Percentiles rank a stretch among this genome's conserved stretches.
Evolutionary conservation across 2,113 vertebrate genomes (phyloP).

Genomic region (Nibea coibor): DNA sequence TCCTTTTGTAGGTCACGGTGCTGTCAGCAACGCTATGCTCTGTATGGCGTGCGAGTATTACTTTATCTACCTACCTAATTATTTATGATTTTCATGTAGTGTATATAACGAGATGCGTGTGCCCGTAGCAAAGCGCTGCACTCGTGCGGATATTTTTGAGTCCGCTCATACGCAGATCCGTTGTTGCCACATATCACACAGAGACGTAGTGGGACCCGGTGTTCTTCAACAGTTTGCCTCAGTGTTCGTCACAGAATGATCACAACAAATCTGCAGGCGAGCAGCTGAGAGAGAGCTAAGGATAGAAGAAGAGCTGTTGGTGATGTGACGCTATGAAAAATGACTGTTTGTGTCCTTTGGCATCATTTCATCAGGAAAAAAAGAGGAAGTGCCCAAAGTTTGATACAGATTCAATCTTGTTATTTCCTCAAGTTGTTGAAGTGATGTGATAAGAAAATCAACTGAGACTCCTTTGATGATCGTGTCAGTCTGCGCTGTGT

Average conservation of each 20-base stretch:
- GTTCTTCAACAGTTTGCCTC: conserved; percentile 34
- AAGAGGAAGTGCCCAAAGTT: conserved; percentile 32
- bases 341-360: conserved; percentile 53
- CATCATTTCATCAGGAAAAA: not conserved
- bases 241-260: conserved; percentile 44
- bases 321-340: conserved; percentile 25
- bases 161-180: conserved; percentile 62
- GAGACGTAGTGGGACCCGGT: conserved; percentile 33
- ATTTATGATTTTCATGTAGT: conserved; percentile 37
- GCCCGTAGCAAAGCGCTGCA: not conserved
- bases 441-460: not conserved
- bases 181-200: conserved; percentile 30
- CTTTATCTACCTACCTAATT: conserved; percentile 28
- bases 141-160: conserved; percentile 15
- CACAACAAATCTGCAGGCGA: conserved; percentile 41
- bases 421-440: conserved; percentile 14
- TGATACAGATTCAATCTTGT: conserved; percentile 7
- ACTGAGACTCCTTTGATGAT: conserved; percentile 33
- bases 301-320: conserved; percentile 49
- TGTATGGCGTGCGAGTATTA: not conserved
- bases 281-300: conserved; percentile 47
- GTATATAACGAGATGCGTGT: not conserved
- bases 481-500: conserved; percentile 22
- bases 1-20: not conserved
- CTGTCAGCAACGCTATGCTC: not conserved